phyloP scores from a whole-genome alignment of 2,888 invertebrate genomes.

The Cephonodes hylas region DNA sequence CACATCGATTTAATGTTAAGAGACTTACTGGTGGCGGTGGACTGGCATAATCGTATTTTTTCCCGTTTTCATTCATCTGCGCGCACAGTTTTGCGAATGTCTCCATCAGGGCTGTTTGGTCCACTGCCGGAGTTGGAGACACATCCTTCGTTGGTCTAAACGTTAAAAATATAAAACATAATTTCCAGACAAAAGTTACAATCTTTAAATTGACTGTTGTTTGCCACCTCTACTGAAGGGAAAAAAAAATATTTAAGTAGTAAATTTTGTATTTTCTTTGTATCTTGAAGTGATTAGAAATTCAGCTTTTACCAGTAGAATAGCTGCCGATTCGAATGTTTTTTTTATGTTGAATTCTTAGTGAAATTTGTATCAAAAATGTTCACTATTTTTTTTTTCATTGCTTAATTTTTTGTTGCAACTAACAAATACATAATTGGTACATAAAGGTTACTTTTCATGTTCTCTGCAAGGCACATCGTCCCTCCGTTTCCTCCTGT shows the following conservation, averaged over 20 bases:
- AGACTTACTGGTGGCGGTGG: conserved; percentile 43
- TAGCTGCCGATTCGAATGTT: too few species aligned
- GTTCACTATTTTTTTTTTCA: too few species aligned
- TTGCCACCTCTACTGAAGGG: too few species aligned
- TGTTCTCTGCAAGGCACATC: conserved; percentile 41
- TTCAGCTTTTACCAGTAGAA: too few species aligned
- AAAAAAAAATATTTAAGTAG: neutral
- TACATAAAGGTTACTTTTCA: conserved; percentile 46
- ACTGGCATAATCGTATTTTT: conserved; percentile 23
- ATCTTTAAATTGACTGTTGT: too few species aligned
- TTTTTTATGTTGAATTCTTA: too few species aligned
- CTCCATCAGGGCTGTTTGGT: conserved; percentile 57
- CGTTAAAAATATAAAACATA: neutral
- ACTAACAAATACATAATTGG: too few species aligned
- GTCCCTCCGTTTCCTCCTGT: conserved; percentile 47
- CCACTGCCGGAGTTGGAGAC: conserved; percentile 31
- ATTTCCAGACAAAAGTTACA: too few species aligned
- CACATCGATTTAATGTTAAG: neutral
- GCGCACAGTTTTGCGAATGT: conserved; percentile 68
- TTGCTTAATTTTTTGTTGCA: too few species aligned
- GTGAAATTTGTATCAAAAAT: too few species aligned
- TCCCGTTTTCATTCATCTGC: conserved; percentile 51
- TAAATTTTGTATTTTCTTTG: too few species aligned
- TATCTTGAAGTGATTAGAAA: too few species aligned
- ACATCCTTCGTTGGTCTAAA: conserved; percentile 42